Percentiles rank a stretch among this genome's conserved stretches.
These are phyloP conservation scores for Polydrusus tereticollis DNA, from an alignment of 2,888 invertebrate species.

Conservation along the genomic window DNA sequence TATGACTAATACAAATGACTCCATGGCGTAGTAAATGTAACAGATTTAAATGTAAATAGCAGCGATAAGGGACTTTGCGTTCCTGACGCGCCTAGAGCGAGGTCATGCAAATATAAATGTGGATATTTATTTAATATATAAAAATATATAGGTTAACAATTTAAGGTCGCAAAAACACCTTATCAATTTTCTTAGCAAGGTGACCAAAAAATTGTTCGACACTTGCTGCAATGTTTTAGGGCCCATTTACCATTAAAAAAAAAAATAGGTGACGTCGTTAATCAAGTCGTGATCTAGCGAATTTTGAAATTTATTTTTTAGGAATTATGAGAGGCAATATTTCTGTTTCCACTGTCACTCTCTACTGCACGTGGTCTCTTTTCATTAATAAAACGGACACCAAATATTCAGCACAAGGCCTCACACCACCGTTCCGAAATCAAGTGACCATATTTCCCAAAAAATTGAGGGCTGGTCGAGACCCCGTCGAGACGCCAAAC, in stretches of 20 bases:
- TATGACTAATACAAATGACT: not conserved
- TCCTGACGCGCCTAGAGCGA: not conserved
- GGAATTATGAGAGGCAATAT: too few relatives aligned
- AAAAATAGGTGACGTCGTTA: too few relatives aligned
- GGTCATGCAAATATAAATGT: not conserved
- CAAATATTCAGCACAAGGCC: not conserved
- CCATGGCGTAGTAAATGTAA: not conserved
- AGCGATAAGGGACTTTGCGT: not conserved
- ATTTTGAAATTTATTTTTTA: too few relatives aligned
- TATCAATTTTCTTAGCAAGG: too few relatives aligned
- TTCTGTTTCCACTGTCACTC: too few relatives aligned
- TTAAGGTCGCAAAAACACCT: too few relatives aligned
- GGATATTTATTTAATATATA: not conserved
- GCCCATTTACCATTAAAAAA: too few relatives aligned
- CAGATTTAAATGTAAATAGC: constrained; percentile 1
- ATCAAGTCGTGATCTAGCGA: too few relatives aligned
- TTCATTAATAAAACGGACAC: constrained; percentile 7
- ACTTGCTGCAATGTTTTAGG: too few relatives aligned
- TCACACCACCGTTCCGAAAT: not conserved
- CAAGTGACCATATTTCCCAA: constrained; percentile 9
- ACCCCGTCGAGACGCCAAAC: constrained; percentile 20
- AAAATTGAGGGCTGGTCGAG: constrained; percentile 1
- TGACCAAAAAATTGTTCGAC: too few relatives aligned
- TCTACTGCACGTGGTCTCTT: not conserved
- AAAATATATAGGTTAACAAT: too few relatives aligned